Evolutionary conservation across 2,797 vertebrate species (phyloP).

Genomic region (Hyperoplus immaculatus): DNA sequence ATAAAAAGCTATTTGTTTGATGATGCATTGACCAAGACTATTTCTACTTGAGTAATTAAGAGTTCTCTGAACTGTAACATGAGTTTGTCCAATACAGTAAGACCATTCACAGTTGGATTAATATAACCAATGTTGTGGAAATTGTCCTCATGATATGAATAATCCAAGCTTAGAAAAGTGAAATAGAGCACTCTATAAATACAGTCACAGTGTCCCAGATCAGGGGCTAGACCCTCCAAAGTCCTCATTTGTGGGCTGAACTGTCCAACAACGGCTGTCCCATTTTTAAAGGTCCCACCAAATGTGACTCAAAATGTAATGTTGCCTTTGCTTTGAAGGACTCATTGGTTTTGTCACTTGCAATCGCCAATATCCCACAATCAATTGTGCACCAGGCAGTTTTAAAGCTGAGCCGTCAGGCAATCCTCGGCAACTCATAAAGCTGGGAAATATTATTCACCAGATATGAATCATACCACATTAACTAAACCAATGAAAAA

Average conservation of each 20-base stretch:
- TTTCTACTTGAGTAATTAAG: constrained; percentile 4
- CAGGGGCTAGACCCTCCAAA: constrained; percentile 39
- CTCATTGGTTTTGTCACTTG: constrained; percentile 4
- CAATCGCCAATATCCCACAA: neutral
- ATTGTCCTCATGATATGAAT: constrained; percentile 46
- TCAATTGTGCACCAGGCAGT: constrained; percentile 2
- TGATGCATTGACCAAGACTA: constrained; percentile 18
- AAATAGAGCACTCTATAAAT: constrained; percentile 65
- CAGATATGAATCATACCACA: neutral
- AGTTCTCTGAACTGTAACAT: constrained; percentile 31
- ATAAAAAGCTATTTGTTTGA: constrained; percentile 9
- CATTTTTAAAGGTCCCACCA: constrained; percentile 42
- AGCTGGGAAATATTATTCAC: constrained; percentile 1
- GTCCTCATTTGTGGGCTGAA: constrained; percentile 43
- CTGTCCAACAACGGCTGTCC: constrained; percentile 21
- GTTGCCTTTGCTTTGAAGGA: constrained; percentile 27
- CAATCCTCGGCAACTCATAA: neutral
- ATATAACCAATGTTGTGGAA: constrained; percentile 36
- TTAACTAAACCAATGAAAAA: constrained; percentile 15
- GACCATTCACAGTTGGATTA: constrained; percentile 28
- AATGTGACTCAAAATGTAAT: constrained; percentile 10
- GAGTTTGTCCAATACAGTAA: constrained; percentile 27
- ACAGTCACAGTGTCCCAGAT: constrained; percentile 53
- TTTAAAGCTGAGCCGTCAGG: constrained; percentile 13
- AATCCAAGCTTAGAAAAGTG: constrained; percentile 44